Percentiles rank a stretch among this genome's conserved stretches.
phyloP scores from a whole-genome alignment of 2,888 invertebrate species.

The Tenthredo livida region DNA sequence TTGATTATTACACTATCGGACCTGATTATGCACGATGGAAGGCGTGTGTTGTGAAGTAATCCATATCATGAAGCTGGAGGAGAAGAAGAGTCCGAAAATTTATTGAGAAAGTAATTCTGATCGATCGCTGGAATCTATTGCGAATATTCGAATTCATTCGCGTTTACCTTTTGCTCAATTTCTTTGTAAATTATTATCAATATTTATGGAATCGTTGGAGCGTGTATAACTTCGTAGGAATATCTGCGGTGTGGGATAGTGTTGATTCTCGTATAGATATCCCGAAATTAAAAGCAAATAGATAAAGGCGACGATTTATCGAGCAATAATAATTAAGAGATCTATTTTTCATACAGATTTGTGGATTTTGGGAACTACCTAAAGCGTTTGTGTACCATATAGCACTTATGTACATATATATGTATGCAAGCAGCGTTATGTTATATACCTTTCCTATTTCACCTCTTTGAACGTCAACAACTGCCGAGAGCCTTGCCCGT shows the following conservation, averaged over 20 bases:
- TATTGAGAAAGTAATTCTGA: neutral
- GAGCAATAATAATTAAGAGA: slow-evolving; percentile 25
- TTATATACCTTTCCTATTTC: neutral
- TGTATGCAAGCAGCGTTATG: neutral
- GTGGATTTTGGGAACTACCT: neutral
- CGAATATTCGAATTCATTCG: neutral
- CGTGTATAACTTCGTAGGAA: neutral
- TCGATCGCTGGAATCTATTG: neutral
- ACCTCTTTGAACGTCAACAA: slow-evolving; percentile 1
- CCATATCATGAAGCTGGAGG: neutral
- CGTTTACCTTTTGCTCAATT: neutral
- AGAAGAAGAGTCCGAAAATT: neutral
- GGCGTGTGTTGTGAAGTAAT: neutral
- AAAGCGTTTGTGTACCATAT: neutral
- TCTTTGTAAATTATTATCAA: neutral
- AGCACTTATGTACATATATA: neutral
- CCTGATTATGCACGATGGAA: neutral
- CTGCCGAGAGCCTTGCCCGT: neutral
- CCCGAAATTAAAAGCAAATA: slow-evolving; percentile 8
- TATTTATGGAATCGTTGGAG: neutral
- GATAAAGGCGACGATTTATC: slow-evolving; percentile 2
- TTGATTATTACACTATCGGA: neutral
- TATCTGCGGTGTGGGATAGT: neutral
- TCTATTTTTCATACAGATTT: slow-evolving; percentile 6
- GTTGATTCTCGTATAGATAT: neutral